These are phyloP conservation scores for Formica selysi DNA, from an alignment of 1,140 invertebrate genomes.

Conservation along the genomic window DNA sequence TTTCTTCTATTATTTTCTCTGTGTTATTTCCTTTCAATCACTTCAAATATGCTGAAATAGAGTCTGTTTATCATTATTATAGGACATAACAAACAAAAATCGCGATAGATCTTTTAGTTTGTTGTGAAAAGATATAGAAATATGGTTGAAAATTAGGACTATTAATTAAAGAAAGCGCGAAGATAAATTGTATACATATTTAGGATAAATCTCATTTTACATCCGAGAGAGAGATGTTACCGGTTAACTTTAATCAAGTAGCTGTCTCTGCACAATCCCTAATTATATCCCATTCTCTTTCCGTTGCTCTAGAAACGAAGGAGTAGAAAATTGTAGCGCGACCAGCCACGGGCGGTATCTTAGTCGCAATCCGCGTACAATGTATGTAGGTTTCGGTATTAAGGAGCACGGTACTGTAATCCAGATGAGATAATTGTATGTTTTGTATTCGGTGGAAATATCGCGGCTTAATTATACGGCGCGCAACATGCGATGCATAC, in stretches of 20 bases:
- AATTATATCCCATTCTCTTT: slow-evolving; percentile 30
- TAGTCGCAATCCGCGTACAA: slow-evolving; percentile 11
- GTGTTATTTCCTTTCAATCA: not conserved
- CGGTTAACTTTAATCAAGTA: slow-evolving; percentile 18
- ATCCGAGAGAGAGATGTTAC: not conserved
- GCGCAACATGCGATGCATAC: slow-evolving; percentile 49
- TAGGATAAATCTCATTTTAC: not conserved
- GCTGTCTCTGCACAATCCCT: slow-evolving; percentile 22
- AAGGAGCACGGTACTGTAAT: slow-evolving; percentile 51
- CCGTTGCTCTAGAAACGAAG: slow-evolving; percentile 36
- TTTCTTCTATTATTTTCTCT: too few relatives aligned
- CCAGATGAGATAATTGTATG: slow-evolving; percentile 58
- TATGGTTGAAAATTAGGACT: not conserved
- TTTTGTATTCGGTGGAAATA: slow-evolving; percentile 63
- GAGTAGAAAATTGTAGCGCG: slow-evolving; percentile 32
- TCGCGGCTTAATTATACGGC: slow-evolving; percentile 59
- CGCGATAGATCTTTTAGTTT: not conserved
- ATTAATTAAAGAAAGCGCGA: slow-evolving; percentile 9
- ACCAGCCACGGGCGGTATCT: not conserved
- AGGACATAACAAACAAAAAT: not conserved
- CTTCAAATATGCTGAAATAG: too few relatives aligned
- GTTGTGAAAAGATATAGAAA: not conserved
- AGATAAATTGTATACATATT: not conserved
- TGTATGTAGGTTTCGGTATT: slow-evolving; percentile 48
- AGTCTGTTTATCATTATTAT: not conserved